Conservation (phyloP, 2,797 vertebrate species). For the Scolopax rusticola region DNA sequence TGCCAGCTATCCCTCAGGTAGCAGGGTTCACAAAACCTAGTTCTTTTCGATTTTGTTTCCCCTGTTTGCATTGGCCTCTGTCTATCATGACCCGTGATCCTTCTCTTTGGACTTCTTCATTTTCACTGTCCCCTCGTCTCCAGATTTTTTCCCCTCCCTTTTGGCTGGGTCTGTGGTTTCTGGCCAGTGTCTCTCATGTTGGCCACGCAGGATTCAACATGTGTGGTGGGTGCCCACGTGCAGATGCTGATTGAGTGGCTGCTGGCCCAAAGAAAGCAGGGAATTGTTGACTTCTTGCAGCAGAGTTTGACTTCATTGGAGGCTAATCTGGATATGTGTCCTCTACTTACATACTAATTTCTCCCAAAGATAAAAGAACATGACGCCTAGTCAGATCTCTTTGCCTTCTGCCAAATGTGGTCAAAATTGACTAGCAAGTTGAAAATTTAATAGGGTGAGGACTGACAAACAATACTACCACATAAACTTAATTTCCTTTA, state of each 20-base stretch:
- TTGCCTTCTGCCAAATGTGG: background rate
- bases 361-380: background rate
- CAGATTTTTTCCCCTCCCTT: background rate
- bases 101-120: background rate
- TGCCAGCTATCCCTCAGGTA: background rate
- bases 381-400: background rate
- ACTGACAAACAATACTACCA: background rate
- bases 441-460: background rate
- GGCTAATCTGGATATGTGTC: background rate
- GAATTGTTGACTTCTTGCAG: background rate
- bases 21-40: background rate
- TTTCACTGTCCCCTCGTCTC: background rate
- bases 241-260: background rate
- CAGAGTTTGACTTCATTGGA: background rate
- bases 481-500: conserved; percentile 6
- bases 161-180: background rate
- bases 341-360: background rate
- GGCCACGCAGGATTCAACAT: background rate
- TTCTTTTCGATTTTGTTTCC: background rate
- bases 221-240: accelerated
- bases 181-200: background rate
- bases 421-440: background rate
- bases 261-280: background rate
- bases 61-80: background rate
- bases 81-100: background rate